Base-by-base conservation (phyloP, 2,113 vertebrate genomes). In the Cyprinodon tularosa region DNA sequence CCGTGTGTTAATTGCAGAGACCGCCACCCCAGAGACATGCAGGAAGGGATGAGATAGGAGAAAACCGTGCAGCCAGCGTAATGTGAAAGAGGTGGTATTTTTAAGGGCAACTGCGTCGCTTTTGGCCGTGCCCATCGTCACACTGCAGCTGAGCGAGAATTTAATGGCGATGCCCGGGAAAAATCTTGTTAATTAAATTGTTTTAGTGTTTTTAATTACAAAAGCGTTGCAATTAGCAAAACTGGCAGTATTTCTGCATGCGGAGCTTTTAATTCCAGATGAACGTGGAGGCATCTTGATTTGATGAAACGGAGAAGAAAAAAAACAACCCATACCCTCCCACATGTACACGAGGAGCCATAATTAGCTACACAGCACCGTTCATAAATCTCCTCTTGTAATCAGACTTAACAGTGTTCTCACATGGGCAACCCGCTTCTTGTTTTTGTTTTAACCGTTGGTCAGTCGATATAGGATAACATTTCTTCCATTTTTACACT, bases 1-100 rank as follows among this genome's bases (percentile, higher is more conserved):
- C 86, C 78, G 89, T 77, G 91, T 88, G 91, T 94, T 94, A 94
- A 94, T 94, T 94, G 91, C 72, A 83, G 76, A 80, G 90, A 89
- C 90, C 72, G 81, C 81, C 88, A 29, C 17, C 88, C 84, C 68
- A 87, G 91, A 90, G 92, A 91, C 87, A 5, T 12, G 77, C 71
- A 13, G 78, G 72, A 82, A 81, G 74, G 68, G 89, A 80, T 80
- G 89, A 88, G 88, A 88, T 88, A 80, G 80, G 84, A 88, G 81
- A 77, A 86, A 90, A 87, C 42, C 75, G 84, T 37, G 69, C 68
- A 81, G 81, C 77, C 74, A 20, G 87, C 84, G 68, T 39, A 71
- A 80, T 48, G 70, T 80, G 74, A 84, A 67, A 77, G 88, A 87
- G 80, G 85, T 89, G 91, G 90, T 91, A 89, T 91, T 86, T 88